Evolutionary conservation across 64 coral and sea anemone species (phyloP).

Genomic region (Platygyra sinensis): DNA sequence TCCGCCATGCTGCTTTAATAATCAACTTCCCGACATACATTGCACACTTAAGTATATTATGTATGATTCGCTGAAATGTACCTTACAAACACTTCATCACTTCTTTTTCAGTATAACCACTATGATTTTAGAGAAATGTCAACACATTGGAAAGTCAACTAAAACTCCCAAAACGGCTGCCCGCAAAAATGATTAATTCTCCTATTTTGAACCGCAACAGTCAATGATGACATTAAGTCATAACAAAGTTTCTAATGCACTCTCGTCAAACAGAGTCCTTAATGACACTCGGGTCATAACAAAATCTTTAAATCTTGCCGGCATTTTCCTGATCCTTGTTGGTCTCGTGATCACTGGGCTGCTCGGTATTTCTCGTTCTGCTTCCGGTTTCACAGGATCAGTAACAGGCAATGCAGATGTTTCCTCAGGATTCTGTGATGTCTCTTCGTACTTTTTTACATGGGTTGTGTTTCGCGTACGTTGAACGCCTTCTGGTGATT

Average conservation of each 20-base stretch:
- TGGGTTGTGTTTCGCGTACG: slow-evolving; percentile 27
- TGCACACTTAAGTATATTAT: not conserved
- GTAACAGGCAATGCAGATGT: not conserved
- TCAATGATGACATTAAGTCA: not conserved
- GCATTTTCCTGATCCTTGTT: not conserved
- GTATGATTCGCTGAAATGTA: too few relatives aligned
- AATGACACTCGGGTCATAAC: not conserved
- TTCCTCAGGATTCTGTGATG: not conserved
- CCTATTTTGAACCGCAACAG: not conserved
- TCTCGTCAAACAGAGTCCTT: not conserved
- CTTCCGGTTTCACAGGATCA: not conserved
- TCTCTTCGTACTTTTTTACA: slow-evolving; percentile 24
- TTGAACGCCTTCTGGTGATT: slow-evolving; percentile 19
- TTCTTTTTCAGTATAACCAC: not conserved
- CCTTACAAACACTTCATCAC: not conserved
- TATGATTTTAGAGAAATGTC: not conserved
- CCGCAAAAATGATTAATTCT: not conserved
- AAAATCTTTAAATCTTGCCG: not conserved
- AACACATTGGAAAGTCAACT: not conserved
- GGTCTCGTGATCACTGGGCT: not conserved
- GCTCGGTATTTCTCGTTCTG: not conserved
- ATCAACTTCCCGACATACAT: not conserved
- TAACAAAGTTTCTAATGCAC: not conserved
- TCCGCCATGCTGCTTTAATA: not conserved
- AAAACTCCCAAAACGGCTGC: not conserved